Evolutionary conservation across 2,797 vertebrate genomes (phyloP).

Genomic region (Lithobates pipiens): DNA sequence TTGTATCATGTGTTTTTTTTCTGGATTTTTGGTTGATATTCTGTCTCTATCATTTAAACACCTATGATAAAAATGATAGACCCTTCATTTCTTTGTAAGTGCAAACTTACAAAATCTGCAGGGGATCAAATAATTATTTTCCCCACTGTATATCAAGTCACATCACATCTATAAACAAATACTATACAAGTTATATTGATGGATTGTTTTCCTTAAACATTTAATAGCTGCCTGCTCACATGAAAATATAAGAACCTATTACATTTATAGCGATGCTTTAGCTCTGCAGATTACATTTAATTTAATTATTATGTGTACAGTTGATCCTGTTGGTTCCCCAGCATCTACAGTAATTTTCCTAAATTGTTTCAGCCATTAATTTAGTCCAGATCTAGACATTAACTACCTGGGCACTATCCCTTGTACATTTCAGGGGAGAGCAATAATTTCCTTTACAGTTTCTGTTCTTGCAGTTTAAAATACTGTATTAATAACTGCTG

Average conservation of each 20-base stretch:
- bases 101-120: no score
- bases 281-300: slow-evolving; percentile 53
- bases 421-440: slow-evolving; percentile 33
- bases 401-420: slow-evolving; percentile 47
- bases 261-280: slow-evolving; percentile 46
- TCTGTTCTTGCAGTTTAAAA: slow-evolving; percentile 46
- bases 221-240: slow-evolving; percentile 45
- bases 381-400: slow-evolving; percentile 54
- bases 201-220: slow-evolving; percentile 43
- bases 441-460: slow-evolving; percentile 48
- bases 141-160: no score
- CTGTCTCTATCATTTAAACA: no score
- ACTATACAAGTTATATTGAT: slow-evolving; percentile 1
- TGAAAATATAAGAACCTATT: slow-evolving; percentile 49
- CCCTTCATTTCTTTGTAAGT: no score
- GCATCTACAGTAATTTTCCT: slow-evolving; percentile 55
- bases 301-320: slow-evolving; percentile 57
- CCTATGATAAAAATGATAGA: no score
- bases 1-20: no score
- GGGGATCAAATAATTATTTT: no score
- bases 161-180: not conserved
- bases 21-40: no score
- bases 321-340: slow-evolving; percentile 53
- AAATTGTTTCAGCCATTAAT: slow-evolving; percentile 55
- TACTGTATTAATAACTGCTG: slow-evolving; percentile 45